These are phyloP conservation scores for Drosophila novamexicana DNA, from an alignment of 1,140 invertebrate species.

Conservation along the genomic window DNA sequence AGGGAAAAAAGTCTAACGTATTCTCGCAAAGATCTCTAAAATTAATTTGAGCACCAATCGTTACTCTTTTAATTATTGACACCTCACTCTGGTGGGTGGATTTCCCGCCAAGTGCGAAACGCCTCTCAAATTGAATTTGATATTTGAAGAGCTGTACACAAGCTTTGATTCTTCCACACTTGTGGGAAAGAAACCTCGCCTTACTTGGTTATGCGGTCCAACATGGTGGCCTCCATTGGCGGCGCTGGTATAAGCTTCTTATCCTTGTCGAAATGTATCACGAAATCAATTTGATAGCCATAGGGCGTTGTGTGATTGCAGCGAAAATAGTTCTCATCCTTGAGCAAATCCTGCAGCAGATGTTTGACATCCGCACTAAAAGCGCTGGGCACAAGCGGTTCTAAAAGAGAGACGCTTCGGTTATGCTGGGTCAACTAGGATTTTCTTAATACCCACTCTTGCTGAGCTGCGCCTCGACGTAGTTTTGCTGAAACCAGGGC, in stretches of 20 bases:
- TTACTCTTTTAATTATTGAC: no score
- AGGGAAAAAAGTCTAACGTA: no score
- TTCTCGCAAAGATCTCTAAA: no score
- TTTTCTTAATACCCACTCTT: conserved; percentile 51
- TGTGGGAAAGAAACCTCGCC: no score
- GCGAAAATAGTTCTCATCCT: conserved; percentile 65
- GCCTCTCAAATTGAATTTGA: no score
- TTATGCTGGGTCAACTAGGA: no score
- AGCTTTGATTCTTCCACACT: no score
- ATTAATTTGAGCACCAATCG: no score
- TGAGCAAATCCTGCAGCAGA: conserved; percentile 56
- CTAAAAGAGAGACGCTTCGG: conserved; percentile 40
- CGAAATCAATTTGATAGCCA: conserved; percentile 83
- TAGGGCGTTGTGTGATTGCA: conserved; percentile 83
- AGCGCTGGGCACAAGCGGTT: conserved; percentile 25
- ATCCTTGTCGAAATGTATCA: conserved; percentile 78
- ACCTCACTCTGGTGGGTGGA: no score
- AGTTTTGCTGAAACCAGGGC: conserved; percentile 89
- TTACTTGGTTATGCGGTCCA: conserved; percentile 81
- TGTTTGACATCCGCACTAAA: conserved; percentile 63
- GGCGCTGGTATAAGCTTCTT: conserved; percentile 57
- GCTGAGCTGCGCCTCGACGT: conserved; percentile 85
- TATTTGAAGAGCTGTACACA: no score
- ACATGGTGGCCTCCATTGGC: conserved; percentile 62
- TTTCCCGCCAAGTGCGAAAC: no score